Conservation (phyloP, 1,140 invertebrate genomes). For the Cydia pomonella region DNA sequence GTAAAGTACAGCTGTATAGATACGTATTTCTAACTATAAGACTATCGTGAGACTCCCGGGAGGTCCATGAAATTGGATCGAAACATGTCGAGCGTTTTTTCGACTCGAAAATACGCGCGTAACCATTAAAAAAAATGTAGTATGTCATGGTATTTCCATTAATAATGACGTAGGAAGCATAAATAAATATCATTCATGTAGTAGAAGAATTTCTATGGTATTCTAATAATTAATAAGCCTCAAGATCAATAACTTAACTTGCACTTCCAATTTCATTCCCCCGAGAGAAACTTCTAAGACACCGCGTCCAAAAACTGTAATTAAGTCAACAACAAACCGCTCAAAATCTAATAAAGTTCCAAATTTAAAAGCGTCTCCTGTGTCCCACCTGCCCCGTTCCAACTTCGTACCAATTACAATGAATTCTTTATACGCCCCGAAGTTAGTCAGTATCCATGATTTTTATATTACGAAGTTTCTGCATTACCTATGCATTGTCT, state of each 20-base stretch:
- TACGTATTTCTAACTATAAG: too few relatives aligned
- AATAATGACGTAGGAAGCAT: too few relatives aligned
- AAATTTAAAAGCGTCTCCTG: slow-evolving; percentile 37
- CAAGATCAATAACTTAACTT: neutral
- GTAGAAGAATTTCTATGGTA: too few relatives aligned
- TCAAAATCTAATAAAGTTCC: slow-evolving; percentile 60
- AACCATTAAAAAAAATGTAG: too few relatives aligned
- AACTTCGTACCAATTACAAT: slow-evolving; percentile 59
- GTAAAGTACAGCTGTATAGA: too few relatives aligned
- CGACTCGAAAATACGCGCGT: too few relatives aligned
- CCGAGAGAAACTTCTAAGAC: neutral
- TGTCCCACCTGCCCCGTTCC: slow-evolving; percentile 54
- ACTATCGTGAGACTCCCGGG: too few relatives aligned
- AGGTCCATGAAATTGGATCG: too few relatives aligned
- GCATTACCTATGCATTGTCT: slow-evolving; percentile 71
- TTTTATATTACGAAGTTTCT: slow-evolving; percentile 70
- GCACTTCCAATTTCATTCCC: neutral
- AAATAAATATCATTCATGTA: too few relatives aligned
- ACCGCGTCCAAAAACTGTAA: neutral
- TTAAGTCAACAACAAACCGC: slow-evolving; percentile 25
- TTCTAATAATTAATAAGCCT: too few relatives aligned
- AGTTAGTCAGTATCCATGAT: slow-evolving; percentile 67
- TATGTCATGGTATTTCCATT: too few relatives aligned
- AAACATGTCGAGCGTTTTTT: too few relatives aligned
- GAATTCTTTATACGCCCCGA: slow-evolving; percentile 69